phyloP scores from a whole-genome alignment of 2,797 vertebrate genomes.

The Thaleichthys pacificus region DNA sequence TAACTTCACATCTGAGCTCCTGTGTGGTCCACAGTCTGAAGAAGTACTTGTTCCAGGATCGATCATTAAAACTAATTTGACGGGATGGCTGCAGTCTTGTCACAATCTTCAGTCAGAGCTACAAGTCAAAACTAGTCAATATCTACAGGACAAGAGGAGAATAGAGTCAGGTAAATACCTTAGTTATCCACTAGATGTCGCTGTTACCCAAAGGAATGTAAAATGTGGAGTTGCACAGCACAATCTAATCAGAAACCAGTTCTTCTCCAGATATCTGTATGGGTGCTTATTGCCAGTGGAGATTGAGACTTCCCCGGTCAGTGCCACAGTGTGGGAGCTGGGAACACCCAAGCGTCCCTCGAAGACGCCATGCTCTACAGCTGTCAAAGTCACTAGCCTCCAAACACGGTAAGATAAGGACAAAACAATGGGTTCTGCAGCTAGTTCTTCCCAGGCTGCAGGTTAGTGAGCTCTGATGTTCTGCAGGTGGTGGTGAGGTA shows the following conservation, averaged over 20 bases:
- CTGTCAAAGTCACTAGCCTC: conserved; percentile 53
- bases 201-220: background rate
- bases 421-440: background rate
- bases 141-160: conserved; percentile 36
- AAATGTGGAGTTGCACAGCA: background rate
- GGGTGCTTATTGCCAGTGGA: conserved; percentile 56
- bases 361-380: conserved; percentile 49
- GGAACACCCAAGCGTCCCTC: conserved; percentile 47
- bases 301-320: conserved; percentile 17
- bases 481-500: conserved; percentile 47
- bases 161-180: conserved; percentile 54
- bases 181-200: conserved; percentile 54
- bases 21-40: conserved; percentile 52
- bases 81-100: conserved; percentile 72
- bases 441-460: conserved; percentile 1
- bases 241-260: background rate
- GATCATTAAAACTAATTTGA: conserved; percentile 62
- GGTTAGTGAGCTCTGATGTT: background rate
- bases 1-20: conserved; percentile 2
- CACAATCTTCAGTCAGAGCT: conserved; percentile 62
- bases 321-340: conserved; percentile 55
- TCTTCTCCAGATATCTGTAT: conserved; percentile 56
- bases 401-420: conserved; percentile 64
- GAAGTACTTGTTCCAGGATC: conserved; percentile 55
- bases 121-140: conserved; percentile 46